A percentile compares a stretch with the other conserved stretches of the same genome.
phyloP scores from a whole-genome alignment of 2,113 vertebrate species.

The Taxidea taxus region DNA sequence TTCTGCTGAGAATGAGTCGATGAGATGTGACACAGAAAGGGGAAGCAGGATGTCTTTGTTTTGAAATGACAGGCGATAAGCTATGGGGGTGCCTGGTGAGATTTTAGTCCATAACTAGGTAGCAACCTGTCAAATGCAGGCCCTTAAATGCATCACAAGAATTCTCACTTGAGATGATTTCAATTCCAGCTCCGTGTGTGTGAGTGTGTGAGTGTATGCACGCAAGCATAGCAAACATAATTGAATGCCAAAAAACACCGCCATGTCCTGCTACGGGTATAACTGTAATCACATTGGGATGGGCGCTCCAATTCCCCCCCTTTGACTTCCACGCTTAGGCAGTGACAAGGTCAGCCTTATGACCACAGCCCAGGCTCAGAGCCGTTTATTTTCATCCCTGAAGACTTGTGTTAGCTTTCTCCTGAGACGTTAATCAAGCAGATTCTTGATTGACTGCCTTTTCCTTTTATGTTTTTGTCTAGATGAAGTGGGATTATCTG shows the following conservation, averaged over 20 bases:
- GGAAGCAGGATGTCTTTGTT: conserved; percentile 76
- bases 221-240: conserved; percentile 31
- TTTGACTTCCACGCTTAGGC: neutral
- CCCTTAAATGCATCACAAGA: conserved; percentile 76
- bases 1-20: conserved; percentile 69
- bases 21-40: conserved; percentile 72
- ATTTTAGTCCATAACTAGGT: conserved; percentile 77
- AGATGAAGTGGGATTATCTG: conserved; percentile 33
- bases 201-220: conserved; percentile 27
- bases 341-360: neutral
- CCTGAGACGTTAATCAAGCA: conserved; percentile 40
- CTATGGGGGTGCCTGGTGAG: conserved; percentile 70
- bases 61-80: conserved; percentile 78
- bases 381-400: conserved; percentile 35
- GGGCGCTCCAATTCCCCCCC: neutral
- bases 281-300: neutral
- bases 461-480: conserved; percentile 42
- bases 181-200: conserved; percentile 63
- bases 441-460: conserved; percentile 37
- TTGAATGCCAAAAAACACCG: conserved; percentile 28
- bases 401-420: conserved; percentile 16
- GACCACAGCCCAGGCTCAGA: neutral
- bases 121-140: conserved; percentile 77
- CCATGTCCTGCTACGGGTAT: conserved; percentile 17
- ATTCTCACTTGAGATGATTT: conserved; percentile 79